Evolutionary conservation across 1,140 invertebrate genomes (phyloP), one percentile per base, ranked within the genome.

Genomic region (Sycophila sp.): DNA sequence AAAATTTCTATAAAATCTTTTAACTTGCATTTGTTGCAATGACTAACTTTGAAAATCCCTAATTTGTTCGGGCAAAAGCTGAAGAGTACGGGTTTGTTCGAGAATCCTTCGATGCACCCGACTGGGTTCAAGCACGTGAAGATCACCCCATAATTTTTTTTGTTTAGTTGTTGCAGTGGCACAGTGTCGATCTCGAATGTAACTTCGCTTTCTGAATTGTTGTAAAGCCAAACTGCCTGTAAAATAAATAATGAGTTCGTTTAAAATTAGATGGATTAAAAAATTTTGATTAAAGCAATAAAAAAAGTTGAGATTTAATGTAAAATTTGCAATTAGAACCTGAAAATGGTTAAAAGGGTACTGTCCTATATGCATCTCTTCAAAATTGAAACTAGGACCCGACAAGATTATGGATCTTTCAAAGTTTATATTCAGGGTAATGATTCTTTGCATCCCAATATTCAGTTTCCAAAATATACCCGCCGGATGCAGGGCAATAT

Each of bases 211-310:
- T 78, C 67, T 0, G 74, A 75, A 13, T 73, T 55, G 64, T 84
- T 84, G 45, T 73, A 58, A 15, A 84, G 56, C 76, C 80, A 81
- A 65, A 67, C 60, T 17, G 72, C 69, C 82, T 84, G 17, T 36
- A 64, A 56, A 53, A 51, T 58, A 55, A 49, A 42, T 63, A 63
- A 51, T 24, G 28, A 71, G 53, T 70, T 45, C 24, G 17, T 34
- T 56, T 49, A 47, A 36, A 15, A 49, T 59, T 49, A 38, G 34
- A 32, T 4, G 10, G 45, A 60, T 49, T 58, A 42, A 51, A 19
- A 42, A 24, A 7, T 19, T 49, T 19, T 2, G 47, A 51, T 8
- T 11, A 13, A 51, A 28, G 71, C 65, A 69, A 49, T 28, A 10
- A 63, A 59, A 28, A 10, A n/a, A 63, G 69, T 68, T 32, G 59